Conservation (phyloP, 2,113 vertebrate species). For the Acanthisitta chloris region DNA sequence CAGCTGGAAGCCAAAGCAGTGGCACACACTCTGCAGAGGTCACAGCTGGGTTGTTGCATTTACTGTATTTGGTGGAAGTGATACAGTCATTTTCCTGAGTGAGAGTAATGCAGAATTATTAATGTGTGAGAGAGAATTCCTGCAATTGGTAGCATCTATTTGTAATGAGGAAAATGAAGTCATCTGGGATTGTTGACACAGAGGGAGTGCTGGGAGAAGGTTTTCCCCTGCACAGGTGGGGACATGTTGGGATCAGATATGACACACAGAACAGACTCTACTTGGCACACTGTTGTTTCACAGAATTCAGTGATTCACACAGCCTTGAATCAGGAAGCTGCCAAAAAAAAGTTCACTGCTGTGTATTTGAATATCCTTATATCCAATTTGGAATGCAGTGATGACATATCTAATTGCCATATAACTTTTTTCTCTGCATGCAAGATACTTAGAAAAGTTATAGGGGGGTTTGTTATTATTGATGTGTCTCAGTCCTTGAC, state of each 20-base stretch:
- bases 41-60: background rate
- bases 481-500: background rate
- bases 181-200: background rate
- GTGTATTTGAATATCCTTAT: background rate
- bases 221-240: background rate
- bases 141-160: background rate
- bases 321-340: background rate
- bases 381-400: background rate
- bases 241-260: accelerated
- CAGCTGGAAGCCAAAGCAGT: background rate
- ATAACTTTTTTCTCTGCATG: background rate
- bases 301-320: background rate
- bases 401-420: background rate
- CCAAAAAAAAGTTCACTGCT: background rate
- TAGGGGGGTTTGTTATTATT: background rate
- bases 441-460: background rate
- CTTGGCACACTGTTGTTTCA: background rate
- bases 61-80: background rate
- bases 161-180: background rate
- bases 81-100: background rate
- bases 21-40: background rate
- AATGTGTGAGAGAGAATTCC: background rate
- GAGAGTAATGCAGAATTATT: background rate
- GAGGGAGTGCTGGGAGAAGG: background rate
- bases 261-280: background rate